phyloP scores from a whole-genome alignment of 2,113 vertebrate species.

The Tragelaphus scriptus region DNA sequence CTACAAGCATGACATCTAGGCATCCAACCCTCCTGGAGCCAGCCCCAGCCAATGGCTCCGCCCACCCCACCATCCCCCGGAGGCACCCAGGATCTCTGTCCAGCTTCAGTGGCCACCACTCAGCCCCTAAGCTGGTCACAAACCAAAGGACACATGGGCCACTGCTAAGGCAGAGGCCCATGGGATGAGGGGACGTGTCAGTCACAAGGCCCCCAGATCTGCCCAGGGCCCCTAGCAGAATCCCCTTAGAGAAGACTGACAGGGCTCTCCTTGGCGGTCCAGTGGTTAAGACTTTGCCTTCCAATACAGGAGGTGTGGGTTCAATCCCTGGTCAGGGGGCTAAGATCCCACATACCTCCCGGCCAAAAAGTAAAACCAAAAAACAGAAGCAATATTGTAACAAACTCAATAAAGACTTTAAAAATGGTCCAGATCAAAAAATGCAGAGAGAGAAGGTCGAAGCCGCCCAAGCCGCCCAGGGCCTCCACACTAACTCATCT shows the following conservation, averaged over 20 bases:
- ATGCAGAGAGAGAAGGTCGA: not conserved
- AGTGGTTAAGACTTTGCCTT: not conserved
- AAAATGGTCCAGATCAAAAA: not conserved
- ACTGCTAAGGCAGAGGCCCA: not conserved
- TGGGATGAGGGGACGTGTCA: accelerated
- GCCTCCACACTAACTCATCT: not conserved
- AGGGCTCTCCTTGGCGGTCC: not conserved
- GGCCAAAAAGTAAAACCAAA: not conserved
- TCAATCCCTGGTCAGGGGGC: accelerated
- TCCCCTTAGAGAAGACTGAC: not conserved
- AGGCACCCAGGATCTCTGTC: not conserved
- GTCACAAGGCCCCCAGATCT: not conserved
- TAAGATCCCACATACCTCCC: not conserved
- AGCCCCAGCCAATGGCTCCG: not conserved
- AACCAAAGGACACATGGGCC: not conserved
- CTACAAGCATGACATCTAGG: not conserved
- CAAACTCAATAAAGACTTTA: not conserved
- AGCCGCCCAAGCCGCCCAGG: not conserved
- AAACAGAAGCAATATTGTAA: not conserved
- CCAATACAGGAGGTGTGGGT: not conserved
- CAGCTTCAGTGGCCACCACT: not conserved
- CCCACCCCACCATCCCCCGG: not conserved
- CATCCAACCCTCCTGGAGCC: not conserved
- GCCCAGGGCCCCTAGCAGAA: not conserved
- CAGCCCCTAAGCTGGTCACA: not conserved